Conservation (phyloP, 2,888 invertebrate species). For the Sarcophaga caerulescens region DNA sequence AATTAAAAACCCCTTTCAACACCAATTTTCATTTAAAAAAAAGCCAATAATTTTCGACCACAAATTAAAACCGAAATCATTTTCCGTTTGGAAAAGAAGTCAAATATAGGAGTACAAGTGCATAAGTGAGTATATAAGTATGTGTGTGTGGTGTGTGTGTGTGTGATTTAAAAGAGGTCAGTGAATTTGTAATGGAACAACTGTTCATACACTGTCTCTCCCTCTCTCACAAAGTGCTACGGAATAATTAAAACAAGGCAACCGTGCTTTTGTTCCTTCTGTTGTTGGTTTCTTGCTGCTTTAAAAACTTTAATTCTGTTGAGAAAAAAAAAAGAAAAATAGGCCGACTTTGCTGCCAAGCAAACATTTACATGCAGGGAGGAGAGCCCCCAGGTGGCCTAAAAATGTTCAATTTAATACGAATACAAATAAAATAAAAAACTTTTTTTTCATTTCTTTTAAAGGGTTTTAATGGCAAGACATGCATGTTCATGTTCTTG, state of each 20-base stretch:
- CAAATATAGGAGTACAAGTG: no score
- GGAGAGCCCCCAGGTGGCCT: neutral
- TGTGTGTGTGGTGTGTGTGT: no score
- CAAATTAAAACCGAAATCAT: neutral
- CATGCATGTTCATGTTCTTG: constrained; percentile 53
- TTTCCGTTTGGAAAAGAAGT: neutral
- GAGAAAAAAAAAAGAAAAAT: neutral
- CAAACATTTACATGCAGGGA: neutral
- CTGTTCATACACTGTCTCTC: neutral
- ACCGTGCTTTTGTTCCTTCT: neutral
- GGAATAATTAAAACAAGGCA: neutral
- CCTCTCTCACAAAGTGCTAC: neutral
- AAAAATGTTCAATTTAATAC: neutral
- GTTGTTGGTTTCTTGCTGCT: neutral
- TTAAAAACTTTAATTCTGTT: neutral
- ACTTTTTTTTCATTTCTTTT: neutral
- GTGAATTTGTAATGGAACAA: neutral
- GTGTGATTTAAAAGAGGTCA: neutral
- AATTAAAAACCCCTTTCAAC: no score
- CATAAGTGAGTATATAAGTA: no score
- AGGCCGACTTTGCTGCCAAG: neutral
- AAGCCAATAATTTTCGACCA: neutral
- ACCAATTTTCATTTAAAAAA: neutral
- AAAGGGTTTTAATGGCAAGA: constrained; percentile 27
- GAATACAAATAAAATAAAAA: neutral